These are phyloP conservation scores for Apaloderma vittatum DNA, from an alignment of 2,113 vertebrate genomes.

Conservation along the genomic window DNA sequence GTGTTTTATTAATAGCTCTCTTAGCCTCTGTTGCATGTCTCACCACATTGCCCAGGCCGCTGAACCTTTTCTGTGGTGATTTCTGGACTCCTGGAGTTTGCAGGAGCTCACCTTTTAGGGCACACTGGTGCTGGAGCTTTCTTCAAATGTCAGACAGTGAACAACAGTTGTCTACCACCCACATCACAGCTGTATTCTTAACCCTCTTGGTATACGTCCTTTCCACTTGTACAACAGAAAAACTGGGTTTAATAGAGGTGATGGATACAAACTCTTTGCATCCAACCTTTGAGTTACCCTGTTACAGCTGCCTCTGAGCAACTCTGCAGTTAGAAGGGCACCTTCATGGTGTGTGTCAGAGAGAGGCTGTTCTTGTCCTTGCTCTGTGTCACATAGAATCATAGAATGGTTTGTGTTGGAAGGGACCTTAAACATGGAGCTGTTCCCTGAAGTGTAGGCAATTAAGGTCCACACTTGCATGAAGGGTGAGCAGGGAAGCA, in stretches of 20 bases:
- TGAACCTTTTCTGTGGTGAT: neutral
- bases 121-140: neutral
- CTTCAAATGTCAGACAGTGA: neutral
- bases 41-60: neutral
- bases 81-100: neutral
- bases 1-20: neutral
- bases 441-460: neutral
- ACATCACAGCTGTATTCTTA: neutral
- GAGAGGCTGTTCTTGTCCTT: neutral
- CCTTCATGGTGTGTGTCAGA: neutral
- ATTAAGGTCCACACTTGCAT: neutral
- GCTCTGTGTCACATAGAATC: no score
- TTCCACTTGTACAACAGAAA: neutral
- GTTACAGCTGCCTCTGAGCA: neutral
- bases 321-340: neutral
- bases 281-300: neutral
- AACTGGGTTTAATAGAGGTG: neutral
- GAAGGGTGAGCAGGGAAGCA: neutral
- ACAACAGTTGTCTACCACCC: neutral
- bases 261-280: neutral
- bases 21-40: neutral
- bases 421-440: neutral
- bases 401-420: no score
- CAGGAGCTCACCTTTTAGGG: neutral
- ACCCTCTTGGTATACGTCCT: neutral